Conservation (phyloP, 2,797 vertebrate genomes). For the Cossypha polioptera region DNA sequence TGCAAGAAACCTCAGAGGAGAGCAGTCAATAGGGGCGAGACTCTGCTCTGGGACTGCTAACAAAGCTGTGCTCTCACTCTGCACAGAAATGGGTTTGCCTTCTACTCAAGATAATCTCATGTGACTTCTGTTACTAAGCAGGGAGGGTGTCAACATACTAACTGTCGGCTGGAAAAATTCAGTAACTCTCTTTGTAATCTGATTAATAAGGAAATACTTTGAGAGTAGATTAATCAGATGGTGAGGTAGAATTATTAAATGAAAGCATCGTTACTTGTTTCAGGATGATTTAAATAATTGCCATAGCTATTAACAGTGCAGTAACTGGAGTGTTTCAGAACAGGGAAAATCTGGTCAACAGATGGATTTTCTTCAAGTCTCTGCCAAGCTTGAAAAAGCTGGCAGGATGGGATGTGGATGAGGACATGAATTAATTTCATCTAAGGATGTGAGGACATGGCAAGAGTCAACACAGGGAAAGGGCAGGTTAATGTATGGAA, state of each 20-base stretch:
- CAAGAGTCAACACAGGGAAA: neutral
- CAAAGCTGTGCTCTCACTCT: neutral
- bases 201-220: conserved; percentile 28
- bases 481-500: neutral
- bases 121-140: conserved; percentile 47
- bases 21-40: neutral
- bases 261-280: neutral
- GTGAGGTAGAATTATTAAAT: neutral
- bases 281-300: conserved; percentile 8
- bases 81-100: conserved; percentile 3
- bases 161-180: conserved; percentile 35
- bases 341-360: neutral
- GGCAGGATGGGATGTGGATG: neutral
- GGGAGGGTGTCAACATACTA: neutral
- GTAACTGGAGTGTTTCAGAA: neutral
- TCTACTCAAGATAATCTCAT: conserved; percentile 1
- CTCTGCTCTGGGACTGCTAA: neutral
- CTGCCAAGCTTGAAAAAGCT: neutral
- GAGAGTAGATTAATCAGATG: neutral
- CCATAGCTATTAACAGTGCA: neutral
- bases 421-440: neutral
- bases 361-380: neutral
- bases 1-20: conserved; percentile 20
- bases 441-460: neutral
- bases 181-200: conserved; percentile 7